These are phyloP conservation scores for Misgurnus anguillicaudatus DNA, from an alignment of 2,113 vertebrate genomes.

Conservation along the genomic window DNA sequence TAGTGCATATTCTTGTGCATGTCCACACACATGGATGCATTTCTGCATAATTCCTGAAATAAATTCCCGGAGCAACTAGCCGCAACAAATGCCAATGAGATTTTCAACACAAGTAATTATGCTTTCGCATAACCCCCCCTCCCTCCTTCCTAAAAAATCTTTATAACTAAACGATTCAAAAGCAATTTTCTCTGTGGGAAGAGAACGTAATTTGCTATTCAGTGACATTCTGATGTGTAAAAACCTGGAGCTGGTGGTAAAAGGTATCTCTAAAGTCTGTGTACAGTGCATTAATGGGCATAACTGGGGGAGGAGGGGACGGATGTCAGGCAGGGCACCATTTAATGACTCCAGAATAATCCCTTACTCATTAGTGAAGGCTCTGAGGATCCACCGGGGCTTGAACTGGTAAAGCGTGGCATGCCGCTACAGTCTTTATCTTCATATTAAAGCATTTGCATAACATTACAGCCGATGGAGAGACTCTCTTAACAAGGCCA, in stretches of 20 bases:
- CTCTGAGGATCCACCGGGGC: constrained; percentile 73
- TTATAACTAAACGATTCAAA: constrained; percentile 84
- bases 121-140: constrained; percentile 66
- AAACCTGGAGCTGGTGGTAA: constrained; percentile 76
- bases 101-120: constrained; percentile 75
- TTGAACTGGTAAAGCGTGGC: constrained; percentile 73
- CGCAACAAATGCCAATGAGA: constrained; percentile 67
- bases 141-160: constrained; percentile 72
- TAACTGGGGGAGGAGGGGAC: constrained; percentile 63
- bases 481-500: constrained; percentile 66
- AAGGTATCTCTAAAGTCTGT: constrained; percentile 73
- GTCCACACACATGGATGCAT: neutral
- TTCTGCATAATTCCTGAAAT: constrained; percentile 65
- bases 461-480: constrained; percentile 73
- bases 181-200: constrained; percentile 85
- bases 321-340: constrained; percentile 74
- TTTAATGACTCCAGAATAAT: constrained; percentile 83
- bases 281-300: constrained; percentile 75
- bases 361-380: constrained; percentile 77
- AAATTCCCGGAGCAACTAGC: constrained; percentile 72
- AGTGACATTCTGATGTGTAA: constrained; percentile 83
- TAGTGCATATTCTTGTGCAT: neutral
- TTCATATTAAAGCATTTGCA: constrained; percentile 83
- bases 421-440: constrained; percentile 77
- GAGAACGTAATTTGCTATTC: constrained; percentile 85